These are phyloP conservation scores for Caretta caretta DNA, from an alignment of 2,113 vertebrate species.

Conservation along the genomic window DNA sequence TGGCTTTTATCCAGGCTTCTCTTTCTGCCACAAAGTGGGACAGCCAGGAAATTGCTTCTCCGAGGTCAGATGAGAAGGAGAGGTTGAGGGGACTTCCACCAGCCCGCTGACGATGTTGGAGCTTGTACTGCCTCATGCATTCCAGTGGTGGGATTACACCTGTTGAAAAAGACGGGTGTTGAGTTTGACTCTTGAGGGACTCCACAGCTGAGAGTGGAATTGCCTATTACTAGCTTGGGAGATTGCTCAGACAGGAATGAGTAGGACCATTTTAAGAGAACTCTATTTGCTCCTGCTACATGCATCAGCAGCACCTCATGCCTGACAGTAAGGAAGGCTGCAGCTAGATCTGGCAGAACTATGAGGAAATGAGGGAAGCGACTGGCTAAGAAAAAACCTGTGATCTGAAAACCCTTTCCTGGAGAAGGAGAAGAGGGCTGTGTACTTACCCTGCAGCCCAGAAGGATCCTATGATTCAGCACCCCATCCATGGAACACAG, in stretches of 20 bases:
- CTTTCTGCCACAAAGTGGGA: background rate
- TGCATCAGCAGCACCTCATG: background rate
- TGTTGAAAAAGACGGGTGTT: background rate
- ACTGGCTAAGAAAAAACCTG: background rate
- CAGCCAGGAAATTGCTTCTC: background rate
- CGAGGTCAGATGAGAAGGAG: background rate
- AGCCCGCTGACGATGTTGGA: background rate
- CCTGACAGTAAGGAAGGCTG: background rate
- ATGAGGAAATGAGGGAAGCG: background rate
- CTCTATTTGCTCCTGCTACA: background rate
- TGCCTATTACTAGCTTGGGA: background rate
- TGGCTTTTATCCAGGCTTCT: background rate
- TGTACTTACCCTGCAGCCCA: background rate
- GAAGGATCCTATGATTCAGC: background rate
- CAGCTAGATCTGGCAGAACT: background rate
- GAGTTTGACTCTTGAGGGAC: background rate
- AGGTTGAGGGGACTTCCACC: background rate
- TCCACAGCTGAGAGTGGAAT: background rate
- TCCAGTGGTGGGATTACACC: background rate
- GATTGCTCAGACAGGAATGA: background rate
- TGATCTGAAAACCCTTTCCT: background rate
- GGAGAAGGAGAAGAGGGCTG: background rate
- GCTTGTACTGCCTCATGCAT: background rate
- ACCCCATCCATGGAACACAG: background rate
- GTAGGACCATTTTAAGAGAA: fast-evolving